Conservation (phyloP, 2,797 vertebrate species). For the Enteromius anoplus region DNA sequence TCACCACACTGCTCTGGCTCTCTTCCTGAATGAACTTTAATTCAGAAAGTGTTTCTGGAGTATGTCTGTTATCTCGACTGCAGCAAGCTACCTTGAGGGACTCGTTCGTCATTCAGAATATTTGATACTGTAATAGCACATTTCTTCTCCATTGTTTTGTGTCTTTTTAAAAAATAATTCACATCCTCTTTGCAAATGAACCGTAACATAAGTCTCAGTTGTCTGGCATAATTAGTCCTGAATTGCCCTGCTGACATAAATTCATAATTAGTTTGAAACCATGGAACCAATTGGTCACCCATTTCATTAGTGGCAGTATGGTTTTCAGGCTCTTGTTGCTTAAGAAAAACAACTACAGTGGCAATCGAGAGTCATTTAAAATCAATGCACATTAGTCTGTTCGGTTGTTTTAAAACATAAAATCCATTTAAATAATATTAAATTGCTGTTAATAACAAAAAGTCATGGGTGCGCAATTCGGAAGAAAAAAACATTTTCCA, state of each 20-base stretch:
- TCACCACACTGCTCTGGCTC: slow-evolving; percentile 29
- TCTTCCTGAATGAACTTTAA: slow-evolving; percentile 44
- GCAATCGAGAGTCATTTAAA: not conserved
- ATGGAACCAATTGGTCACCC: slow-evolving; percentile 28
- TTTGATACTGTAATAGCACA: not conserved
- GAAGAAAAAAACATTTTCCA: not conserved
- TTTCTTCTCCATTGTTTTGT: slow-evolving; percentile 9
- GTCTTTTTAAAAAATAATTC: not conserved
- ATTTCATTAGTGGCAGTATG: slow-evolving; percentile 20
- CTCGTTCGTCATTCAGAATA: not conserved
- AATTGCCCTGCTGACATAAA: slow-evolving; percentile 21
- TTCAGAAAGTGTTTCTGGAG: slow-evolving; percentile 31
- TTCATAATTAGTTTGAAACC: slow-evolving; percentile 31
- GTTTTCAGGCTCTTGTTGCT: slow-evolving; percentile 12
- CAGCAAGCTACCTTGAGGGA: slow-evolving; percentile 40
- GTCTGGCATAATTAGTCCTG: slow-evolving; percentile 43
- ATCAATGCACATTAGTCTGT: slow-evolving; percentile 14
- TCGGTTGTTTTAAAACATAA: not conserved
- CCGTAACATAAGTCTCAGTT: slow-evolving; percentile 36
- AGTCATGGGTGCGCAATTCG: not conserved
- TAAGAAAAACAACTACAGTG: slow-evolving; percentile 15
- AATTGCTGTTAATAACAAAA: slow-evolving; percentile 1
- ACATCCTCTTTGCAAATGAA: slow-evolving; percentile 15
- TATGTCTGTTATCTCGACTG: slow-evolving; percentile 44
- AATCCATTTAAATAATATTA: not conserved